Conservation (phyloP, 2,888 invertebrate species). For the Aromia moschata region DNA sequence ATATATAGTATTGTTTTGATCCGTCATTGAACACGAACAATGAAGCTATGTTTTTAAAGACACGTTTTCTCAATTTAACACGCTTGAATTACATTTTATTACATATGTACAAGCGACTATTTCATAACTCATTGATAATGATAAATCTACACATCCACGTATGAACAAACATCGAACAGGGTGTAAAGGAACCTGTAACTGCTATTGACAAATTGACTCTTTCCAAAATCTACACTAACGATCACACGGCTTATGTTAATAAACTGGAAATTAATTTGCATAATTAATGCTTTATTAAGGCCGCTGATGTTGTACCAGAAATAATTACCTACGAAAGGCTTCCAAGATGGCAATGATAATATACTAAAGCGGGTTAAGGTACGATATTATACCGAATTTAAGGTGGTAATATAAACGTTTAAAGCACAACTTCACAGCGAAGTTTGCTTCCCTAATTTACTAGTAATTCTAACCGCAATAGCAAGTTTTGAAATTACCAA, state of each 20-base stretch:
- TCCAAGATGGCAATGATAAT: conserved; percentile 45
- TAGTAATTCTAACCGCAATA: conserved; percentile 36
- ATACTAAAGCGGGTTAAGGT: conserved; percentile 47
- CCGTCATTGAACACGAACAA: too few species aligned
- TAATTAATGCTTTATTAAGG: conserved; percentile 25
- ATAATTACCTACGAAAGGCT: conserved; percentile 24
- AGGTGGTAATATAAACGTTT: conserved; percentile 46
- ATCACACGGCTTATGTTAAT: conserved; percentile 24
- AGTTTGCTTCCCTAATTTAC: conserved; percentile 46
- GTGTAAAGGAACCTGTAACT: conserved; percentile 18
- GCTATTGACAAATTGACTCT: conserved; percentile 20
- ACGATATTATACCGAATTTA: conserved; percentile 46
- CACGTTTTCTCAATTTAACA: too few species aligned
- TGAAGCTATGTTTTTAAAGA: too few species aligned
- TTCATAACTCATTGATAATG: background rate
- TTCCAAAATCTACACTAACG: conserved; percentile 22
- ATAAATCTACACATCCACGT: background rate
- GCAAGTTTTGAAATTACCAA: conserved; percentile 13
- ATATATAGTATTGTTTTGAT: too few species aligned
- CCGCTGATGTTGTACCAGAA: conserved; percentile 18
- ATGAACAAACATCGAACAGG: conserved; percentile 9
- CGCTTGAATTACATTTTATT: too few species aligned
- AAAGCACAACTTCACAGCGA: conserved; percentile 39
- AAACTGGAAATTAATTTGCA: conserved; percentile 24
- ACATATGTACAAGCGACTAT: background rate